These are phyloP conservation scores for Galaxias olidus DNA, from an alignment of 2,797 vertebrate species.

Conservation along the genomic window DNA sequence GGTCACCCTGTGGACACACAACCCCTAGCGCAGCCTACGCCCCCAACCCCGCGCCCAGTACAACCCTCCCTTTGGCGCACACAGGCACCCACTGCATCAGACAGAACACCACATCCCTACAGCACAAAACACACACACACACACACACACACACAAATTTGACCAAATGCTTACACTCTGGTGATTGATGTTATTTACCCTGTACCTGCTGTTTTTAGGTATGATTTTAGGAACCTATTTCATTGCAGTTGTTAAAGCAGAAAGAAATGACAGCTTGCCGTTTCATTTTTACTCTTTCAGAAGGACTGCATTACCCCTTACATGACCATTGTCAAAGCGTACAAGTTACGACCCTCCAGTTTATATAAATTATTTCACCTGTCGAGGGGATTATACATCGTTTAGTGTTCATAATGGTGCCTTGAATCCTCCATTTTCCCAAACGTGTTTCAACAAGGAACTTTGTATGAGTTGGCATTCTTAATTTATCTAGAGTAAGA, in stretches of 20 bases:
- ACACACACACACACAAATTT: constrained; percentile 15
- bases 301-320: no score
- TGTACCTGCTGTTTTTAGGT: no score
- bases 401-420: constrained; percentile 65
- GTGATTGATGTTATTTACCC: no score
- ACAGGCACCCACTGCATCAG: constrained; percentile 19
- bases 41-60: neutral
- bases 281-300: no score
- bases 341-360: no score
- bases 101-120: constrained; percentile 27
- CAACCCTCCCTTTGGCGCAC: constrained; percentile 6
- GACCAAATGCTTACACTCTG: constrained; percentile 3
- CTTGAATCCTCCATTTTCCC: constrained; percentile 56
- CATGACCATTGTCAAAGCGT: no score
- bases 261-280: no score
- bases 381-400: constrained; percentile 2
- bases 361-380: no score
- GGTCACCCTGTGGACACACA: constrained; percentile 96
- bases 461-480: constrained; percentile 16
- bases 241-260: no score
- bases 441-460: constrained; percentile 28
- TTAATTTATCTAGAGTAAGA: neutral
- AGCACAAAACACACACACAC: constrained; percentile 16
- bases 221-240: no score
- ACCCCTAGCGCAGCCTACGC: constrained; percentile 67